phyloP scores from a whole-genome alignment of 2,113 vertebrate species.

The Halcyon senegalensis region DNA sequence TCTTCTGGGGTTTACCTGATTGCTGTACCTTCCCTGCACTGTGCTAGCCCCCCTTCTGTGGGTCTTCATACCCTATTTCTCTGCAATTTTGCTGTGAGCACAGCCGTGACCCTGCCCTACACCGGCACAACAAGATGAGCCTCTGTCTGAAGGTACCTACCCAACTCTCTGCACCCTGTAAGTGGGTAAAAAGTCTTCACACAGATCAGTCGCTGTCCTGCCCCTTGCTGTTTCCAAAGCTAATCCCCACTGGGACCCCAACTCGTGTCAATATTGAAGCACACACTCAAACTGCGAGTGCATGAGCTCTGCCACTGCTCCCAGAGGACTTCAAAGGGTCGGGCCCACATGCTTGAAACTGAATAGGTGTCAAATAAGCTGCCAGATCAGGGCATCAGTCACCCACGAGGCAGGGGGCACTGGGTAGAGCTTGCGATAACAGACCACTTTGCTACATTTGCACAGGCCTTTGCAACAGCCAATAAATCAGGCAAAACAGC shows the following conservation, averaged over 20 bases:
- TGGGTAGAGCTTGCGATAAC: conserved; percentile 50
- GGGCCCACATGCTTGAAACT: conserved; percentile 4
- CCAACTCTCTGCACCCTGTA: neutral
- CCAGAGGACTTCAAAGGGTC: conserved; percentile 52
- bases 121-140: neutral
- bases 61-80: neutral
- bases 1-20: neutral
- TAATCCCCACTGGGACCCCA: neutral
- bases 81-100: neutral
- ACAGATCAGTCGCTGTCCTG: neutral
- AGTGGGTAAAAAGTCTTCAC: neutral
- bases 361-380: conserved; percentile 64
- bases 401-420: conserved; percentile 46
- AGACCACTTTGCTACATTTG: conserved; percentile 65
- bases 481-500: conserved; percentile 71
- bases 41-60: rapidly evolving
- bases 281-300: neutral
- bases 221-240: neutral
- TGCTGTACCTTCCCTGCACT: neutral
- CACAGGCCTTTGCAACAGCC: conserved; percentile 61
- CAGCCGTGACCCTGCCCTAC: neutral
- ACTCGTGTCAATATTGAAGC: neutral
- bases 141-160: neutral
- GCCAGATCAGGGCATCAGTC: conserved; percentile 53
- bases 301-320: neutral